These are phyloP conservation scores for Gambusia affinis DNA, from an alignment of 2,113 vertebrate genomes.

Conservation along the genomic window DNA sequence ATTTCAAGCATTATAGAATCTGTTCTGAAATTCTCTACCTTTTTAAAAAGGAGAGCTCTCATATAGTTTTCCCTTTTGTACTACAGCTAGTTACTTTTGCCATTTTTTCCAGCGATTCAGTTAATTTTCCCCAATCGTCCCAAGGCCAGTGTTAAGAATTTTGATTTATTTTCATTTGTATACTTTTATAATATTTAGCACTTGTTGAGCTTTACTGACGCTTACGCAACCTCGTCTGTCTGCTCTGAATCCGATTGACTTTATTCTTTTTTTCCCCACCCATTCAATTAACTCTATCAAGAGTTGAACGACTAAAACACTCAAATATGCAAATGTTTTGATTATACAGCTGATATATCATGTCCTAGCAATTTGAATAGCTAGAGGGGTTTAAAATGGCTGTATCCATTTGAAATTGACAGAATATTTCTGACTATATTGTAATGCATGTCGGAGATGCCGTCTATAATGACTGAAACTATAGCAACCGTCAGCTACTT, in stretches of 20 bases:
- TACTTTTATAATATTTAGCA: no score
- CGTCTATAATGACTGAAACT: not conserved
- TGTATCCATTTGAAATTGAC: not conserved
- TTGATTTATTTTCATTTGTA: not conserved
- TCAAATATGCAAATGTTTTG: no score
- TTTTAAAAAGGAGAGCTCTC: not conserved
- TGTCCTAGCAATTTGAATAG: not conserved
- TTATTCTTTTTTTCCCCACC: not conserved
- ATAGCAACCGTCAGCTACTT: not conserved
- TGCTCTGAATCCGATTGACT: no score
- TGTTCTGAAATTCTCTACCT: not conserved
- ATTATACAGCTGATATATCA: no score
- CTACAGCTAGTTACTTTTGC: no score
- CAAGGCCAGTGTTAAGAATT: not conserved
- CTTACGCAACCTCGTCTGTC: no score
- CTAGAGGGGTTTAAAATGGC: not conserved
- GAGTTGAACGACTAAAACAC: not conserved
- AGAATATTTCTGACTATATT: not conserved
- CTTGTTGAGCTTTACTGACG: no score
- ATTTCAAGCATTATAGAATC: no score
- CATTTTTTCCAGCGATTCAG: accelerated
- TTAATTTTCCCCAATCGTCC: not conserved
- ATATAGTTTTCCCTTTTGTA: not conserved
- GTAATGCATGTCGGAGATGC: not conserved
- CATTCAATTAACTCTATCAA: not conserved